phyloP scores from a whole-genome alignment of 2,113 vertebrate species.

The Aspiorhynchus laticeps region DNA sequence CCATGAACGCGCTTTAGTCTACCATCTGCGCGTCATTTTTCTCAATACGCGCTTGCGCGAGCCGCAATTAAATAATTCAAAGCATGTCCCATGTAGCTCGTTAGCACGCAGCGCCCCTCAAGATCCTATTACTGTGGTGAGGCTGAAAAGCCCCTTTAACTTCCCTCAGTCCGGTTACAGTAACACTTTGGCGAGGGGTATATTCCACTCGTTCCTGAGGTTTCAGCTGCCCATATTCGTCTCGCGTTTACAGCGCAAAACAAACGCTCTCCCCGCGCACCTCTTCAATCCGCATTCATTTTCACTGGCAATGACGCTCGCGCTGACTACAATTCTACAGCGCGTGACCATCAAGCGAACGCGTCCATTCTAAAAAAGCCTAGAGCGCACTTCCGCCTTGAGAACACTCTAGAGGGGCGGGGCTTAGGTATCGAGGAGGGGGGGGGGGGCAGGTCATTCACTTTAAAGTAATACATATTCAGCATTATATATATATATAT shows the following conservation, averaged over 20 bases:
- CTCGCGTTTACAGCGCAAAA: constrained; percentile 17
- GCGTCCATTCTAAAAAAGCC: constrained; percentile 78
- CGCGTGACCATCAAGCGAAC: constrained; percentile 67
- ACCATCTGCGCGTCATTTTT: constrained; percentile 56
- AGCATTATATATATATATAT: too few species aligned
- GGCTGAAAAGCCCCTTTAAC: constrained; percentile 32
- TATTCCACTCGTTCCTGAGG: constrained; percentile 29
- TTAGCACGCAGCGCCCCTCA: constrained; percentile 71
- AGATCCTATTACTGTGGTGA: constrained; percentile 56
- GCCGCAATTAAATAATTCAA: constrained; percentile 58
- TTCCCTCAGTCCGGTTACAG: constrained; percentile 1
- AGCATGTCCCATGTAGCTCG: constrained; percentile 76
- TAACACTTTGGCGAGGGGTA: not conserved
- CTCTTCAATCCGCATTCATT: constrained; percentile 24
- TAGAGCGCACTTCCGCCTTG: constrained; percentile 80
- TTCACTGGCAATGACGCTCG: constrained; percentile 20
- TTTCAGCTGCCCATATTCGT: constrained; percentile 32
- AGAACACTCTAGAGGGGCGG: constrained; percentile 65
- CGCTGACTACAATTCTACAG: constrained; percentile 63
- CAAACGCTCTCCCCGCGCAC: constrained; percentile 5
- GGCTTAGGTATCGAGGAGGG: constrained; percentile 63
- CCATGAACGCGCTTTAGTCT: constrained; percentile 54
- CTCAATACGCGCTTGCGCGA: constrained; percentile 13
- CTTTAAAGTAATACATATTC: constrained; percentile 1
- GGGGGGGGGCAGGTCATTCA: constrained; percentile 10